Base-by-base conservation (phyloP, 2,113 vertebrate species). In the Passer domesticus region DNA sequence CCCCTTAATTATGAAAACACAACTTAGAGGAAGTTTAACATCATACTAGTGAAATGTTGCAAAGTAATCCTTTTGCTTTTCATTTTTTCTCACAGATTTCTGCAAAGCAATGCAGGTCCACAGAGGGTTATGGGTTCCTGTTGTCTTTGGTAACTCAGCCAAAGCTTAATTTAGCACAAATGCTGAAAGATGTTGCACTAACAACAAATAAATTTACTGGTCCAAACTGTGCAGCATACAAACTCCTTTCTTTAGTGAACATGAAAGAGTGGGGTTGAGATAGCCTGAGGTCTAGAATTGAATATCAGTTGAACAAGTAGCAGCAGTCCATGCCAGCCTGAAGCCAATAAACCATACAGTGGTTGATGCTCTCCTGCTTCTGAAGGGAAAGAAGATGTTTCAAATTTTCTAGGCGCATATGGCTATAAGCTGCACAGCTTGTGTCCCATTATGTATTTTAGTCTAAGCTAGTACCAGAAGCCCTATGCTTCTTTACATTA, bases 1-100 rank as follows among this genome's bases (percentile, higher is more conserved):
- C 72, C 90, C 77, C 28, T 91, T 80, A 87, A 56, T 87, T 37
- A 83, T 47, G 60, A 69, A 81, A 82, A 72, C 56, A 81, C 73
- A 62, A 82, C 47, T 58, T n/a, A 68, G 53, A 77, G 35, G 60
- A 94, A 75, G 80, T 80, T 77, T 77, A 76, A 16, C 15, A 90
- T 31, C 47, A 91, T 44, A 68, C 2, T 47, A 58, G 17, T 47
- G 31, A 80, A 81, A n/a, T 2, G 6, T 22, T 69, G 55, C 22
- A 44, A 21, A 46, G 28, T 50, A 64, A 27, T 53, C 7, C 3
- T 58, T 60, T 46, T 70, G 28, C 7, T 64, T 37, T 81, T 43
- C 10, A 6, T 46, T 44, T 77, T 67, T 33, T 6, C 31, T 27
- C 24, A 41, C 16, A 33, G 44, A 50, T 7, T 28, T 8, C 37